Percentiles rank a stretch among this genome's conserved stretches.
Evolutionary conservation across 2,113 vertebrate species (phyloP).

Genomic region (Mellivora capensis): DNA sequence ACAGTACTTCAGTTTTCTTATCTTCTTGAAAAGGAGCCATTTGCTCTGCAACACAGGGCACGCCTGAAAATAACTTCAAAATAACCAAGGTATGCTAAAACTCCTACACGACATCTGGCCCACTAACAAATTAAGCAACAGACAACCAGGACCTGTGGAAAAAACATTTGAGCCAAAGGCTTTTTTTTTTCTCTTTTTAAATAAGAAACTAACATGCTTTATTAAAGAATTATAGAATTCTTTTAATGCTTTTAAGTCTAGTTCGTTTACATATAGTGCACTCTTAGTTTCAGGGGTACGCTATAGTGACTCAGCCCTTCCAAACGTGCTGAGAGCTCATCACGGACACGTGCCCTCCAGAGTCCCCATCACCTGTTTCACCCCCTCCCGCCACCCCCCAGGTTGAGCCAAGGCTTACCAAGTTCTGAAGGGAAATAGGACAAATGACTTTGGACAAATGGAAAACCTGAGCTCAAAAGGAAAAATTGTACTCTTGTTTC

Average conservation of each 20-base stretch:
- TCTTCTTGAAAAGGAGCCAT: conserved; percentile 32
- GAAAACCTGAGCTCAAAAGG: conserved; percentile 35
- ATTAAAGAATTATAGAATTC: background rate
- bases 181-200: background rate
- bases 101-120: background rate
- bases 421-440: conserved; percentile 47
- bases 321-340: background rate
- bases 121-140: conserved; percentile 20
- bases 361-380: background rate
- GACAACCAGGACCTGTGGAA: background rate
- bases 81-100: background rate
- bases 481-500: conserved; percentile 34
- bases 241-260: background rate
- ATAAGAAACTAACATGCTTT: background rate
- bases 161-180: conserved; percentile 1
- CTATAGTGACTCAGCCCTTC: background rate
- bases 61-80: conserved; percentile 46
- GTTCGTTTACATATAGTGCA: background rate
- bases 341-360: background rate
- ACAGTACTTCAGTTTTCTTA: conserved; percentile 3
- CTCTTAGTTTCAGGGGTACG: background rate
- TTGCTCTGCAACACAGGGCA: background rate
- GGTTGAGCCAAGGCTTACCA: background rate
- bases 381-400: background rate
- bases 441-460: conserved; percentile 39